Base-by-base conservation (phyloP, 2,888 invertebrate genomes). In the Hermaeophaga mercurialis region DNA sequence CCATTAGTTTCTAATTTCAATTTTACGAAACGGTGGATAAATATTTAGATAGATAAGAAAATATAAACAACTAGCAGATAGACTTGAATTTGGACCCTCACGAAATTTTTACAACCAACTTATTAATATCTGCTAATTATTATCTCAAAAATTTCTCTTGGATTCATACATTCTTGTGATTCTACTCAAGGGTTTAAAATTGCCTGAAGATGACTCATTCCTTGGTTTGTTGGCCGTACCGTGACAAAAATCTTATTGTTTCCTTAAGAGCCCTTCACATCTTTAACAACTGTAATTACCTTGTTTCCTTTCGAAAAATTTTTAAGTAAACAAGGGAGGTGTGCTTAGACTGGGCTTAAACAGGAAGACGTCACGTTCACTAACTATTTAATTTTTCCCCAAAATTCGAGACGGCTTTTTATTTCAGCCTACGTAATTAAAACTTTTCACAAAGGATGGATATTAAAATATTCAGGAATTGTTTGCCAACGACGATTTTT, bases 221-320 rank as follows among this genome's bases (percentile, higher is more conserved):
- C n/a, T n/a, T n/a, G n/a, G n/a, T n/a, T n/a, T n/a, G n/a, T n/a
- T n/a, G n/a, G n/a, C 22, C 22, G 4, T 22, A 22, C 22, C 22
- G 22, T 22, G 22, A 22, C 22, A 22, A 7, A 22, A 36, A 57
- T 53, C 47, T 48, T 24, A 34, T 53, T 34, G 39, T 53, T 53
- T 47, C 15, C 47, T 22, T 28, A 41, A 41, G 15, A 44, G 53
- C 15, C 31, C 38, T n/a, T n/a, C 22, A 53, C 53, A 57, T 50
- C 47, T 52, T 39, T 46, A 50, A 52, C 46, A 52, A 46, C 46
- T 11, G 24, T 57, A 57, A 57, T 57, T 57, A 57, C 36, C 47
- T 47, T 48, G 39, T 43, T 57, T 57, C 52, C 56, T 52, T 39
- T 36, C 24, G 18, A 34, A 46, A 46, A 36, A 24, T 56, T 34